Evolutionary conservation across 2,888 invertebrate species (phyloP).

Genomic region (Plebejus anna): DNA sequence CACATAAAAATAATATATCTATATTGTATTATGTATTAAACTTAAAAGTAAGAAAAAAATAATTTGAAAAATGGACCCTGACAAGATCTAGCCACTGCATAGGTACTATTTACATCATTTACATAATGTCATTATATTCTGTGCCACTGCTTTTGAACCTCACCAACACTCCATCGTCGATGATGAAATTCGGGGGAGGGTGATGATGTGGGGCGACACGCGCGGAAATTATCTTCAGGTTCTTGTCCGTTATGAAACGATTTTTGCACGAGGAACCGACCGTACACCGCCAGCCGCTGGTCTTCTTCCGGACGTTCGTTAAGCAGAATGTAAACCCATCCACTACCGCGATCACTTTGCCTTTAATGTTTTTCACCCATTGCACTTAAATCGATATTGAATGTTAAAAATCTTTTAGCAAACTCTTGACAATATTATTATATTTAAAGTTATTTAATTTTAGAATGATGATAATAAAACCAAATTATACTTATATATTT

Average conservation of each 20-base stretch:
- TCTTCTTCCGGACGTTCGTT: background rate
- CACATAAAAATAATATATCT: too few species aligned
- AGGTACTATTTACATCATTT: too few species aligned
- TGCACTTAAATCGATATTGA: constrained; percentile 34
- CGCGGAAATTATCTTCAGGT: background rate
- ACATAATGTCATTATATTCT: too few species aligned
- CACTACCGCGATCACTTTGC: constrained; percentile 37
- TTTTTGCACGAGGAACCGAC: background rate
- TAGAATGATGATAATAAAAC: background rate
- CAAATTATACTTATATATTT: background rate
- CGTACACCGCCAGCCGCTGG: constrained; percentile 44
- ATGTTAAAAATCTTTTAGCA: background rate
- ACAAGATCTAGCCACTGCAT: background rate
- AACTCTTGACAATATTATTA: background rate
- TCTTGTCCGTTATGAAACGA: background rate
- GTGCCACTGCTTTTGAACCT: background rate
- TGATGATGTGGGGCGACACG: background rate
- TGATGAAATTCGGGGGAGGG: background rate
- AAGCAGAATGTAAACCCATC: constrained; percentile 41
- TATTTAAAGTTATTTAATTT: background rate
- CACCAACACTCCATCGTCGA: background rate
- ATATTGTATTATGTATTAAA: too few species aligned
- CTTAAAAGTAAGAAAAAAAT: too few species aligned
- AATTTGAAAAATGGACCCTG: too few species aligned
- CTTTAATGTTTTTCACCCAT: constrained; percentile 35